A percentile compares a stretch with the other conserved stretches of the same genome.
These are phyloP conservation scores for Sesamia nonagrioides DNA, from an alignment of 1,140 invertebrate species.

Conservation along the genomic window DNA sequence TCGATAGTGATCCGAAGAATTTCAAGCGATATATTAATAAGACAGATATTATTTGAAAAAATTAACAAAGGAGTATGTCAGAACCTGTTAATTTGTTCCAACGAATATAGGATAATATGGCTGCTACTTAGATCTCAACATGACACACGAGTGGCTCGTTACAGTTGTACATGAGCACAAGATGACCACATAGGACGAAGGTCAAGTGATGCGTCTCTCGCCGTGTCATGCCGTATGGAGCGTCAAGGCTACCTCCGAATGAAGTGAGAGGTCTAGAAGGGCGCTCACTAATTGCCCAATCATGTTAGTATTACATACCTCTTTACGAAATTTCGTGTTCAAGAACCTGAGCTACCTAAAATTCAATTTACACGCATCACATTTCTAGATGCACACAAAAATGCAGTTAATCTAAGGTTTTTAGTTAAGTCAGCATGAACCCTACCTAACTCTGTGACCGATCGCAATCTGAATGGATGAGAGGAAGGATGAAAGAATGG, in stretches of 20 bases:
- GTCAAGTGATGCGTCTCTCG: neutral
- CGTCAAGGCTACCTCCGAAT: conserved; percentile 8
- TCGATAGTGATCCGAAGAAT: too few relatives aligned
- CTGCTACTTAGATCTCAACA: neutral
- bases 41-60: too few relatives aligned
- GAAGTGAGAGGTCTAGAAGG: conserved; percentile 21
- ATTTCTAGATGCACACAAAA: conserved; percentile 7
- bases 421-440: neutral
- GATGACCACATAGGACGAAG: neutral
- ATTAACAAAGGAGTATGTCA: too few relatives aligned
- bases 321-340: neutral
- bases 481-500: neutral
- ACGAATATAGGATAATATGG: too few relatives aligned
- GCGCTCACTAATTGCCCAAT: conserved; percentile 13
- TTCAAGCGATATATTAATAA: too few relatives aligned
- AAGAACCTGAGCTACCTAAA: neutral
- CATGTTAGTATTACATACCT: conserved; percentile 1
- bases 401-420: neutral
- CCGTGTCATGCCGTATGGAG: neutral
- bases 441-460: neutral
- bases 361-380: neutral
- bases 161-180: neutral
- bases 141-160: neutral
- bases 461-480: neutral
- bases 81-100: too few relatives aligned